phyloP scores from a whole-genome alignment of 1,140 invertebrate species.

The Camponotus vicinus region DNA sequence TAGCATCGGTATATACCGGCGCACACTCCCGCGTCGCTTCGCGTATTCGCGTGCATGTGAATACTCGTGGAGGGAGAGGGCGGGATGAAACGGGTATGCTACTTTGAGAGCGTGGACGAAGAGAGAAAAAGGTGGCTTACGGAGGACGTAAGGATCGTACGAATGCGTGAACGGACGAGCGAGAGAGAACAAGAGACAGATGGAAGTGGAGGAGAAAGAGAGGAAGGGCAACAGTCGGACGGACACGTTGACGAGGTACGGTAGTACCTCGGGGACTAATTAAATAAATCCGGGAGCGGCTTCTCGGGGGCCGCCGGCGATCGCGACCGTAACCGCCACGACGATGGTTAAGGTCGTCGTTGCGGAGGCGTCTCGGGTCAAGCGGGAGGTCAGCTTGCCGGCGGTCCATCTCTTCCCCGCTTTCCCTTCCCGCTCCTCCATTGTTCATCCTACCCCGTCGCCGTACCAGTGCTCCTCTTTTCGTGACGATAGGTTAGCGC shows the following conservation, averaged over 20 bases:
- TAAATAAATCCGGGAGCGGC: constrained; percentile 84
- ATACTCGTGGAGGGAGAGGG: background rate
- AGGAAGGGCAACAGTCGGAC: constrained; percentile 65
- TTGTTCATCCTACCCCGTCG: constrained; percentile 42
- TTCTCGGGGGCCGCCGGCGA: constrained; percentile 75
- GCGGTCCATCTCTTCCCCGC: constrained; percentile 71
- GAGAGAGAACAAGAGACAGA: background rate
- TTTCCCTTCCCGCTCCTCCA: constrained; percentile 50
- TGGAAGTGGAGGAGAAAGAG: constrained; percentile 32
- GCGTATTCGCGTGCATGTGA: constrained; percentile 51
- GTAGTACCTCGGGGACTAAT: constrained; percentile 80
- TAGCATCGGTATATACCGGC: constrained; percentile 76
- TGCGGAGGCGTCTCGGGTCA: constrained; percentile 81
- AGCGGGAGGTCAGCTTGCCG: constrained; percentile 77
- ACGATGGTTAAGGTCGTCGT: constrained; percentile 77
- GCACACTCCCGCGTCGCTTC: constrained; percentile 50
- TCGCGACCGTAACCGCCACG: constrained; percentile 78
- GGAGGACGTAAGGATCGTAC: constrained; percentile 48
- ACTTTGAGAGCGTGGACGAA: constrained; percentile 16
- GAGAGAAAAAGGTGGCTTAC: constrained; percentile 11
- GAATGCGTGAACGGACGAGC: constrained; percentile 47
- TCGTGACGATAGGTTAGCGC: constrained; percentile 65
- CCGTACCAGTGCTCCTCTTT: constrained; percentile 72
- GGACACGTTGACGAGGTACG: constrained; percentile 76
- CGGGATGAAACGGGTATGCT: constrained; percentile 17